Evolutionary conservation across 2,888 invertebrate species (phyloP), one percentile per base, ranked within the genome.

Genomic region (Drosophila percnosoma): DNA sequence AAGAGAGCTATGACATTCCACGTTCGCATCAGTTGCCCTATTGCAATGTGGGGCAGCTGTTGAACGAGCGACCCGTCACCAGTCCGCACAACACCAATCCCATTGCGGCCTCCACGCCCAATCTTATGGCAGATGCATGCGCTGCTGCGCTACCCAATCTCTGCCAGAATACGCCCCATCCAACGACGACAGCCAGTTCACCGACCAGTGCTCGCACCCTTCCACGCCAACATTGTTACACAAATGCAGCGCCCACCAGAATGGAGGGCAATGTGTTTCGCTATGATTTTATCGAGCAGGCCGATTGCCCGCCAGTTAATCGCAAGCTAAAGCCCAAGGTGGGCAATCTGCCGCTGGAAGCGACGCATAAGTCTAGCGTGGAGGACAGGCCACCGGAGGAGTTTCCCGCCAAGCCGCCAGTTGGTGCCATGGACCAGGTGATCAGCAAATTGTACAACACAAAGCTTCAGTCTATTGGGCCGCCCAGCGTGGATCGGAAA

Each of bases 261-360:
- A 91, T 93, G 68, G 93, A 93, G 62, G 93, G 94, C 21, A 93
- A 93, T 80, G 93, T 94, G 10, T 94, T 94, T 88, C 93, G 94
- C 24, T 94, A 94, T 83, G 94, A 94, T 85, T 94, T 94, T 65
- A 87, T 93, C 53, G 93, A 93, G 68, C 91, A 92, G 73, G 45
- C 80, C 38, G 90, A 91, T 69, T 89, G 97, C 49, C 97, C 97
- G 18, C 95, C 95, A 40, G 97, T 98, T 33, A 96, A 98, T 91
- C 94, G 98, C 59, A 96, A 96, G 51, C 93, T 97, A 45, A 98
- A 98, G 92, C 98, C 98, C 4, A 93, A 92, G 81, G 73, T 83
- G 33, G 63, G 64, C n/a, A 67, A 62, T 42, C 5, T 53, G 53
- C 57, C 75, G 45, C 49, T 42, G 1, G 65, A 73, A 48, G 54